These are phyloP conservation scores for Pogonomyrmex californicus DNA, from an alignment of 1,140 invertebrate species.

Conservation along the genomic window DNA sequence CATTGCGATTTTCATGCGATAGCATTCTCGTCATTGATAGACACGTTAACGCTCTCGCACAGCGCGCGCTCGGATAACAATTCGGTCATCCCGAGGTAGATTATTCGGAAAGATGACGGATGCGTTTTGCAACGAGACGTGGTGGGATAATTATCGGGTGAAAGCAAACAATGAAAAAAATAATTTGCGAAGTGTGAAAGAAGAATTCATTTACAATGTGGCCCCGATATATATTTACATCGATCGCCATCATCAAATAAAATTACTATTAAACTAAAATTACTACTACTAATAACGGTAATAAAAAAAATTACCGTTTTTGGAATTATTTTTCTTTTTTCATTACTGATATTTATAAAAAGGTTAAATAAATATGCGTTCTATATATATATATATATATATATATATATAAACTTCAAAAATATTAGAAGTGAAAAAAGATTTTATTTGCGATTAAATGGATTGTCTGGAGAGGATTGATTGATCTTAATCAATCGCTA, in stretches of 20 bases:
- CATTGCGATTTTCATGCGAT: conserved; percentile 50
- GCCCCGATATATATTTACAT: not conserved
- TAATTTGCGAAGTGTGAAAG: not conserved
- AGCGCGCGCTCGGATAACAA: conserved; percentile 23
- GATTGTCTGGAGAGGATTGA: too few relatives aligned
- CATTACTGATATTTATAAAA: not conserved
- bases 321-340: not conserved
- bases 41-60: conserved; percentile 27
- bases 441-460: too few relatives aligned
- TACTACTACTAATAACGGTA: too few relatives aligned
- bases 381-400: not conserved
- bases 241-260: not conserved
- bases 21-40: conserved; percentile 49
- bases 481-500: not conserved
- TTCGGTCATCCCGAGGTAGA: not conserved
- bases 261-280: not conserved
- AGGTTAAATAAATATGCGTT: not conserved
- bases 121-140: not conserved
- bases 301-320: not conserved
- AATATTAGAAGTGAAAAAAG: not conserved
- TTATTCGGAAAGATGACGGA: conserved; percentile 11
- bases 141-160: not conserved
- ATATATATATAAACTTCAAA: not conserved
- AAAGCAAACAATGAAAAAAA: not conserved
- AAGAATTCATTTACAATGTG: not conserved